A percentile compares a stretch with the other conserved stretches of the same genome.
Evolutionary conservation across 1,140 invertebrate species (phyloP).

Genomic region (Calycopis cecrops): DNA sequence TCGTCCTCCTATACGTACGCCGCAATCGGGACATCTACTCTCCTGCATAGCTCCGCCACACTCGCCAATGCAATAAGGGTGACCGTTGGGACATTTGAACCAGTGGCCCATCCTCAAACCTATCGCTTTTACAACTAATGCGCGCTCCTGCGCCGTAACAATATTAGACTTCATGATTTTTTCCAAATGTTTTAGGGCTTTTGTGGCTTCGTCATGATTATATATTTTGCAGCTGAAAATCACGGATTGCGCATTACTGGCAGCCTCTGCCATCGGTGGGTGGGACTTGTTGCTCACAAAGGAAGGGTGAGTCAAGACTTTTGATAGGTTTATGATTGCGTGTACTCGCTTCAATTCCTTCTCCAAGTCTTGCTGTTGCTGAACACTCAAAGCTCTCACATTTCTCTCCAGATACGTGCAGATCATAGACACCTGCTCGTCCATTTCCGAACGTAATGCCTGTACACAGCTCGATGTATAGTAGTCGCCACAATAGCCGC

Average conservation of each 20-base stretch:
- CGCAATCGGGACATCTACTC: slow-evolving; percentile 78
- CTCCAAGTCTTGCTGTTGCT: neutral
- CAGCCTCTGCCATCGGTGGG: slow-evolving; percentile 19
- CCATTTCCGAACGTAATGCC: neutral
- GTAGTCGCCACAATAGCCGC: neutral
- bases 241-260: slow-evolving; percentile 16
- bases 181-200: slow-evolving; percentile 32
- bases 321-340: slow-evolving; percentile 38
- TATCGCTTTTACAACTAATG: slow-evolving; percentile 78
- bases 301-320: slow-evolving; percentile 25
- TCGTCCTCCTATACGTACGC: slow-evolving; percentile 77
- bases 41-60: slow-evolving; percentile 82
- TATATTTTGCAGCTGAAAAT: slow-evolving; percentile 32
- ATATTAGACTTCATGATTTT: slow-evolving; percentile 31
- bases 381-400: neutral
- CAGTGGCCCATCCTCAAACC: slow-evolving; percentile 79
- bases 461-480: no score
- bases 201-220: slow-evolving; percentile 28
- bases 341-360: slow-evolving; percentile 50
- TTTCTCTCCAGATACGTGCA: neutral
- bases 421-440: neutral
- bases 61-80: slow-evolving; percentile 82
- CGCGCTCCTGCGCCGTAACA: slow-evolving; percentile 74
- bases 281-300: slow-evolving; percentile 19
- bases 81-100: slow-evolving; percentile 86